Evolutionary conservation across 2,888 invertebrate genomes (phyloP).

Genomic region (Protodeltote pygarga): DNA sequence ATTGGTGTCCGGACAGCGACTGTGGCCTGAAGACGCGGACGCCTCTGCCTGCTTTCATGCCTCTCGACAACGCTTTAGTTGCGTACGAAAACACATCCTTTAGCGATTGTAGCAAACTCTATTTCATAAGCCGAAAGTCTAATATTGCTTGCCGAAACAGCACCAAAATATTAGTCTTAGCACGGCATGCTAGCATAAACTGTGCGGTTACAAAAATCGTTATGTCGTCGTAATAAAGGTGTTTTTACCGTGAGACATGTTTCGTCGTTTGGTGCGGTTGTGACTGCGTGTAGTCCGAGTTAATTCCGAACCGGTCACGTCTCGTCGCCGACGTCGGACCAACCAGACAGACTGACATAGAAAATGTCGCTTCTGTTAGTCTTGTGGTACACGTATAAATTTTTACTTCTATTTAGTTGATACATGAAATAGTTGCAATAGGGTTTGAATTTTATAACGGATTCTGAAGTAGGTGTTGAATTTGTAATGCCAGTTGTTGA

Average conservation of each 20-base stretch:
- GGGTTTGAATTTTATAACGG: conserved; percentile 35
- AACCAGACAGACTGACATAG: conserved; percentile 66
- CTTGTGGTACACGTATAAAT: conserved; percentile 29
- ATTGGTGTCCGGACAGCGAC: conserved; percentile 72
- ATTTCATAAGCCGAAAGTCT: conserved; percentile 36
- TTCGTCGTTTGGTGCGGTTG: conserved; percentile 37
- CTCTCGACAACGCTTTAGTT: conserved; percentile 73
- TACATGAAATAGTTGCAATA: conserved; percentile 28
- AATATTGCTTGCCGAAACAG: conserved; percentile 44
- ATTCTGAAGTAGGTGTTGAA: conserved; percentile 1
- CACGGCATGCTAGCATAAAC: conserved; percentile 43
- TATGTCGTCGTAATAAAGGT: conserved; percentile 50
- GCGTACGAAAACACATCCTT: conserved; percentile 55
- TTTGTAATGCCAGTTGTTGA: conserved; percentile 3
- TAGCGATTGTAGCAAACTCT: conserved; percentile 32
- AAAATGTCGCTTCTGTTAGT: conserved; percentile 55
- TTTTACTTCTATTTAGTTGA: conserved; percentile 29
- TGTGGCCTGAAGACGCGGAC: conserved; percentile 71
- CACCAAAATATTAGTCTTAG: conserved; percentile 42
- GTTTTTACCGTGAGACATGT: conserved; percentile 37
- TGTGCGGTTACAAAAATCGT: conserved; percentile 24
- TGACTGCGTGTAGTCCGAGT: conserved; percentile 63
- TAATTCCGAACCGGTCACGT: conserved; percentile 78
- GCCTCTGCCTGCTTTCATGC: conserved; percentile 68
- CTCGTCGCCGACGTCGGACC: conserved; percentile 63